Evolutionary conservation across 1,140 invertebrate species (phyloP), one percentile per base, ranked within the genome.

Genomic region (Forficula auricularia): DNA sequence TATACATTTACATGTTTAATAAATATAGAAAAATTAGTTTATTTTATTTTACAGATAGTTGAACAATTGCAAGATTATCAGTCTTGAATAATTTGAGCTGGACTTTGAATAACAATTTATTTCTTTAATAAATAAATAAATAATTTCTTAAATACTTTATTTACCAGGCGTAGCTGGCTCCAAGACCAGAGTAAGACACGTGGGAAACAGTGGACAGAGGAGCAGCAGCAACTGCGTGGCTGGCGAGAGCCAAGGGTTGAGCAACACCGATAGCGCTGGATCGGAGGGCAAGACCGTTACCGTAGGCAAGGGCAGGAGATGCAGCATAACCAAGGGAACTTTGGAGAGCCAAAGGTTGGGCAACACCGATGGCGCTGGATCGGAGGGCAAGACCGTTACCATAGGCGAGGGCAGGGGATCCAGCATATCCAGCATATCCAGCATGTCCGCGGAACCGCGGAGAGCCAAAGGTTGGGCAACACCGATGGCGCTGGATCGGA

Each of bases 181-280:
- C 49, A n/a, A 51, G 42, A 18, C 49, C 47, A 13, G 43, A 43
- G 45, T 50, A 50, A 16, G 50, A 45, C 8, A 64, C 61, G 48
- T 70, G 64, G 38, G 68, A 59, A n/a, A 68, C 67, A 35, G 60
- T 57, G 34, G 61, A 58, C 18, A 68, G 66, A 43, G 68, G 65
- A 34, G 65, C 67, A 49, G 68, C 66, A 44, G 57, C 56, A 51
- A 57, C 59, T 49, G 65, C 66, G 50, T 57, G 43, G 38, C 59
- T 59, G 19, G 54, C 44, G 34, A 45, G 15, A n/a, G 42, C 38
- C 14, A 41, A 13, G 22, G 40, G 32, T 34, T 10, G 47, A n/a
- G 50, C 34, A 12, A 54, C 55, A 44, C 55, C 50, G 34, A 53
- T 56, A 1, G 52, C 51, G 1, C 52, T 50, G 1, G 39, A 22